Conservation (phyloP, 1,140 invertebrate genomes). For the Archivesica marissinica region DNA sequence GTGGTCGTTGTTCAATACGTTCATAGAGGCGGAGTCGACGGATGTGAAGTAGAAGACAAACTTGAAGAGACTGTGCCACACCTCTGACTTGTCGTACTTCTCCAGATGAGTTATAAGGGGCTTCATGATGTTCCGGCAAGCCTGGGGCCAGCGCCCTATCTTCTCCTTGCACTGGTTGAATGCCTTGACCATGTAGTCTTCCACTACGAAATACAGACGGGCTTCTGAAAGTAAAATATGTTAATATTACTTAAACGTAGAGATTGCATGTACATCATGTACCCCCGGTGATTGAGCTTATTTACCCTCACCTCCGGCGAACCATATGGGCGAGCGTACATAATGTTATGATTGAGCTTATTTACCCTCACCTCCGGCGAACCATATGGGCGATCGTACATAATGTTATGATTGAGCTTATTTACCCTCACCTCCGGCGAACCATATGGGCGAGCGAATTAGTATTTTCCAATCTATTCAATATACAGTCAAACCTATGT, state of each 20-base stretch:
- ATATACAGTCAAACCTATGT: too few species aligned
- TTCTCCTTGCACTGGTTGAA: constrained; percentile 3
- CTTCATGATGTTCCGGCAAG: constrained; percentile 11
- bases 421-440: too few species aligned
- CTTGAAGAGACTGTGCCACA: constrained; percentile 45
- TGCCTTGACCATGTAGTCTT: constrained; percentile 24
- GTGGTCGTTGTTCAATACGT: neutral
- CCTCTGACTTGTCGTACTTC: constrained; percentile 31
- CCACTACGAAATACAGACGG: neutral
- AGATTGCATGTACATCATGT: neutral
- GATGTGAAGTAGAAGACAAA: constrained; percentile 32
- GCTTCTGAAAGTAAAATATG: constrained; percentile 18
- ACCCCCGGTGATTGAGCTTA: too few species aligned
- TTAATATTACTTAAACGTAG: neutral
- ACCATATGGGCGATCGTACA: too few species aligned
- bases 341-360: too few species aligned
- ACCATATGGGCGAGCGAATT: too few species aligned
- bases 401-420: too few species aligned
- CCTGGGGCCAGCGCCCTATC: constrained; percentile 14
- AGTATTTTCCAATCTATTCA: too few species aligned
- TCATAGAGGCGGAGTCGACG: neutral
- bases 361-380: too few species aligned
- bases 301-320: too few species aligned
- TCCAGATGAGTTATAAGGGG: constrained; percentile 24
- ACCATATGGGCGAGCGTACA: too few species aligned